Base-by-base conservation (phyloP, 2,888 invertebrate species). In the Lasioglossum malachurum region DNA sequence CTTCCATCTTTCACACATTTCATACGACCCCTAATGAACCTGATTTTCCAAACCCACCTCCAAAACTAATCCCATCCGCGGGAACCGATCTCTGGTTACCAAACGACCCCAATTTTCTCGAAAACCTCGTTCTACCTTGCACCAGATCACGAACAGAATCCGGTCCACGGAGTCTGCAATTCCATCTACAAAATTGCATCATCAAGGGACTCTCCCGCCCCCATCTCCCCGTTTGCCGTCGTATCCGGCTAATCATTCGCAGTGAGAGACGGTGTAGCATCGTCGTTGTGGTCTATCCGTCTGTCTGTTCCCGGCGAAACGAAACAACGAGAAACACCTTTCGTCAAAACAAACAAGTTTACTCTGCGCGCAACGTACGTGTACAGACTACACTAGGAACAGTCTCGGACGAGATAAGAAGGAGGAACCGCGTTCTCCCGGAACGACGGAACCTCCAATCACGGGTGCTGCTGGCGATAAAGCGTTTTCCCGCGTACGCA, bases 201-300 rank as follows among this genome's bases (percentile, higher is more conserved):
- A n/a, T 60, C 53, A 31, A 60, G 57, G 31, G 44, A 31, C 19
- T 53, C 49, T 23, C 19, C 5, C 10, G 31, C 3, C n/a, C 16
- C 12, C 60, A n/a, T 31, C 27, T 23, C n/a, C 19, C 31, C 53
- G 81, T 81, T 83, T 76, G 16, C 77, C 75, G 12, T 60, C 49
- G 60, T 72, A 75, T 78, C 83, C 16, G 49, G 83, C 78, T 83
- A 83, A 83, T 84, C 78, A 83, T 84, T 72, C 19, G 19, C 19
- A 1, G 31, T 2, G 19, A 31, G 67, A 27, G 27, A 49, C 71
- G 14, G 27, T n/a, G 35, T 23, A 53, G 53, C 2, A 49, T 38
- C 60, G 75, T 53, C n/a, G 75, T 19, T 49, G 35, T 14, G 44
- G 12, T 60, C 7, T 72, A 64, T 44, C 46, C 38, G 60, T n/a